phyloP scores from a whole-genome alignment of 1,140 invertebrate species.

The Cepaea nemoralis region DNA sequence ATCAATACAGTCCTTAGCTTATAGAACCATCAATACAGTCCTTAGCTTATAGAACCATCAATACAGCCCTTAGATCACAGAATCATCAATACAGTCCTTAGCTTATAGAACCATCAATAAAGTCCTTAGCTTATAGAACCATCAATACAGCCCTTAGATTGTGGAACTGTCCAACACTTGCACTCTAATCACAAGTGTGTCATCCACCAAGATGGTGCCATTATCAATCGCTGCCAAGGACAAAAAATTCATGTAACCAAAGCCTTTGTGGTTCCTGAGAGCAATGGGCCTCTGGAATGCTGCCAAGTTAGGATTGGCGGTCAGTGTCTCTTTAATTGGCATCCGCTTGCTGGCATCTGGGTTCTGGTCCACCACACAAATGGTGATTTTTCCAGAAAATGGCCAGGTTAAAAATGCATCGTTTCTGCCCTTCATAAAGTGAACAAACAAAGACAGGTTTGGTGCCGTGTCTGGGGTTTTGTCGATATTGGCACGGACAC shows the following conservation, averaged over 20 bases:
- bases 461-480: constrained; percentile 8
- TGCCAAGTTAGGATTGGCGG: constrained; percentile 67
- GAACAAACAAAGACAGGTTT: constrained; percentile 75
- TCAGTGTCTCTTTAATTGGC: constrained; percentile 65
- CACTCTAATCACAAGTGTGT: constrained; percentile 68
- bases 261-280: constrained; percentile 70
- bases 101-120: too few relatives aligned
- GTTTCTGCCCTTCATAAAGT: constrained; percentile 88
- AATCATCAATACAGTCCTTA: too few relatives aligned
- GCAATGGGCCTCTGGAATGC: constrained; percentile 70
- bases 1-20: too few relatives aligned
- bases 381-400: constrained; percentile 84
- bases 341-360: constrained; percentile 52
- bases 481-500: constrained; percentile 84
- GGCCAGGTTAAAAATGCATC: constrained; percentile 89
- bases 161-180: constrained; percentile 53
- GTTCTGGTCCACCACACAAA: constrained; percentile 76
- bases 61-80: too few relatives aligned
- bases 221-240: constrained; percentile 60
- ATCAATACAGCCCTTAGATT: too few relatives aligned
- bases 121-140: too few relatives aligned
- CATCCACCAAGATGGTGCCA: constrained; percentile 65
- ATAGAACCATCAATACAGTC: too few relatives aligned
- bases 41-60: too few relatives aligned
- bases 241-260: constrained; percentile 71